These are phyloP conservation scores for Drosophila leontia DNA, from an alignment of 1,140 invertebrate genomes.

Conservation along the genomic window DNA sequence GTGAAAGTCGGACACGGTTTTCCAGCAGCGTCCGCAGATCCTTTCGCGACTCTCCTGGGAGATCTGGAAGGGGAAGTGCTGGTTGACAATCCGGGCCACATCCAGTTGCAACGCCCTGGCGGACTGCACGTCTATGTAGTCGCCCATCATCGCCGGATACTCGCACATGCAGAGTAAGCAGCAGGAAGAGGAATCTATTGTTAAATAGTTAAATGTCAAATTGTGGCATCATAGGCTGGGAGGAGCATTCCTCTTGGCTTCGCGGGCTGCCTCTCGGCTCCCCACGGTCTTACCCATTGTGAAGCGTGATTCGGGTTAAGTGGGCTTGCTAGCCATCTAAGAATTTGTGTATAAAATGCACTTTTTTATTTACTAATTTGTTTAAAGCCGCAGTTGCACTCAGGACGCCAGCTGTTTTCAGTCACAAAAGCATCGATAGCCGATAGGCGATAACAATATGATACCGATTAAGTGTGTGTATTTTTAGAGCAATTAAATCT, in stretches of 20 bases:
- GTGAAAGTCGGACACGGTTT: conserved; percentile 69
- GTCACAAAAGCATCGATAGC: conserved; percentile 7
- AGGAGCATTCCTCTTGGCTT: background rate
- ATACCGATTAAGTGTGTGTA: background rate
- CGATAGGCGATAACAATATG: background rate
- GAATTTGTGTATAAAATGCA: conserved; percentile 7
- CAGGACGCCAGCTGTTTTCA: conserved; percentile 40
- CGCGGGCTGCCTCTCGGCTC: background rate
- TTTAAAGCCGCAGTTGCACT: conserved; percentile 43
- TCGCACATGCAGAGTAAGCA: conserved; percentile 72
- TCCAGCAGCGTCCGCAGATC: conserved; percentile 71
- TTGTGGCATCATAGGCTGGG: conserved; percentile 7
- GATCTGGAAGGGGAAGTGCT: conserved; percentile 62
- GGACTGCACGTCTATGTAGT: conserved; percentile 58
- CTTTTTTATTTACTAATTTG: conserved; percentile 46
- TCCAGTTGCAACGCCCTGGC: conserved; percentile 41
- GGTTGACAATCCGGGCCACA: conserved; percentile 53
- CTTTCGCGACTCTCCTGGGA: conserved; percentile 32
- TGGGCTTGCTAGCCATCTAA: conserved; percentile 26
- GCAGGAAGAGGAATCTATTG: conserved; percentile 11
- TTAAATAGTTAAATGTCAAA: conserved; percentile 5
- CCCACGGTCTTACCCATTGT: conserved; percentile 32
- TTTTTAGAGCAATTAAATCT: background rate
- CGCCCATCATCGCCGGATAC: conserved; percentile 28
- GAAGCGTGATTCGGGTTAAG: conserved; percentile 2